Evolutionary conservation across 2,888 invertebrate genomes (phyloP).

Genomic region (Gandaritis pyraliata): DNA sequence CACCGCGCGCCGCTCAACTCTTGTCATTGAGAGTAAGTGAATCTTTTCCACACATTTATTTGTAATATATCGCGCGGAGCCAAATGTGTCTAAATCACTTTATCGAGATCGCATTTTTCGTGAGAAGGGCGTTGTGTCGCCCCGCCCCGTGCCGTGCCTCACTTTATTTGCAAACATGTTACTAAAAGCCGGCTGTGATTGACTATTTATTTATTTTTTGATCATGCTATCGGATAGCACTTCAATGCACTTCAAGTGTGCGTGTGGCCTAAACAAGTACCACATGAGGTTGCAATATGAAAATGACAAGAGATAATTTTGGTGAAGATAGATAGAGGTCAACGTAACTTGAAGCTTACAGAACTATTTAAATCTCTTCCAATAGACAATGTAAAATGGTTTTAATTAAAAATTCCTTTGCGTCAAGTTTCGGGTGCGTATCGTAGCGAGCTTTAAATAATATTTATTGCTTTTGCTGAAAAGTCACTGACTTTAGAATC

Average conservation of each 20-base stretch:
- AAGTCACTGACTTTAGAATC: too few species aligned
- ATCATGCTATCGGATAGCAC: too few species aligned
- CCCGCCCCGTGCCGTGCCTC: too few species aligned
- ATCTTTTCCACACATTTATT: slow-evolving; percentile 13
- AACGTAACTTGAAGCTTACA: slow-evolving; percentile 6
- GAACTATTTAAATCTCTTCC: slow-evolving; percentile 14
- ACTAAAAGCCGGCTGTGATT: not conserved
- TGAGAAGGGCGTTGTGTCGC: not conserved
- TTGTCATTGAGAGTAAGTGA: too few species aligned
- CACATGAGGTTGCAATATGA: too few species aligned
- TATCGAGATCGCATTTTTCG: slow-evolving; percentile 19
- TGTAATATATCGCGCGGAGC: not conserved
- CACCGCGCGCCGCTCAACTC: too few species aligned
- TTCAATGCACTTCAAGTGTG: too few species aligned
- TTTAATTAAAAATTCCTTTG: slow-evolving; percentile 30
- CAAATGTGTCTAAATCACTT: slow-evolving; percentile 20
- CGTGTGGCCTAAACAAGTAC: too few species aligned
- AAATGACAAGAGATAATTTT: too few species aligned
- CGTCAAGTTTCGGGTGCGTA: slow-evolving; percentile 10
- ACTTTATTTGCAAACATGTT: too few species aligned
- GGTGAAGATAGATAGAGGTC: too few species aligned
- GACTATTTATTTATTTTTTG: too few species aligned
- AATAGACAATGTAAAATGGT: slow-evolving; percentile 20
- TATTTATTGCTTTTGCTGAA: not conserved
- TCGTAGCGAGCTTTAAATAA: not conserved